Percentiles rank a stretch among this genome's conserved stretches.
These are phyloP conservation scores for Dendrocincla tyrannina DNA, from an alignment of 2,797 vertebrate species.

Conservation along the genomic window DNA sequence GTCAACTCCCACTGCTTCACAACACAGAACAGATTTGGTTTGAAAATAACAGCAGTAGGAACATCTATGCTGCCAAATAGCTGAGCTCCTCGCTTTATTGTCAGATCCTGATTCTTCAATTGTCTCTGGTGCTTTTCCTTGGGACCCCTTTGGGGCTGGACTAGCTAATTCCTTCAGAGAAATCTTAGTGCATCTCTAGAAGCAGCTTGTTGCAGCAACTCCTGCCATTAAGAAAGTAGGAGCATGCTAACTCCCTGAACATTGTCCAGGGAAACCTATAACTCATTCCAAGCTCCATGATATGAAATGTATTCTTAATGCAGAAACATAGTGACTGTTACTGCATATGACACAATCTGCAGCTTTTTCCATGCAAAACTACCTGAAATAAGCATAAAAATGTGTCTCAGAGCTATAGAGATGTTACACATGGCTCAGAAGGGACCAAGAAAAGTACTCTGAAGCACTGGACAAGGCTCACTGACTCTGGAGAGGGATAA, in stretches of 20 bases:
- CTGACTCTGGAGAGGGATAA: not conserved
- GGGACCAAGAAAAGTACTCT: not conserved
- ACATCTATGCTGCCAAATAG: not conserved
- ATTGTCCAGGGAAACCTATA: not conserved
- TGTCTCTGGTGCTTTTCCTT: not conserved
- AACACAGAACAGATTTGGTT: constrained; percentile 26
- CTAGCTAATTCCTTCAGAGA: not conserved
- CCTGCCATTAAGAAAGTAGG: not conserved
- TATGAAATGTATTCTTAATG: not conserved
- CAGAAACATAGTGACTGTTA: not conserved
- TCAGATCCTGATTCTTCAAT: not conserved
- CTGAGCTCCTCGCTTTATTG: not conserved
- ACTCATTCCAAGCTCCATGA: not conserved
- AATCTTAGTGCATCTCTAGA: not conserved
- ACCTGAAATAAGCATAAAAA: not conserved
- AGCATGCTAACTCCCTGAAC: not conserved
- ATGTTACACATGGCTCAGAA: not conserved
- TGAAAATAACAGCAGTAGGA: constrained; percentile 24
- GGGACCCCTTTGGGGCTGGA: not conserved
- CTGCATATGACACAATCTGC: not conserved
- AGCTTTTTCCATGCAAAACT: not conserved
- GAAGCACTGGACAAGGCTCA: not conserved
- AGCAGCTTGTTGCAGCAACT: not conserved
- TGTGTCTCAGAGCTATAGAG: not conserved
- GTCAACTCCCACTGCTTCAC: constrained; percentile 3